A percentile compares a stretch with the other conserved stretches of the same genome.
These are phyloP conservation scores for Argya squamiceps DNA, from an alignment of 2,797 vertebrate species.

Conservation along the genomic window DNA sequence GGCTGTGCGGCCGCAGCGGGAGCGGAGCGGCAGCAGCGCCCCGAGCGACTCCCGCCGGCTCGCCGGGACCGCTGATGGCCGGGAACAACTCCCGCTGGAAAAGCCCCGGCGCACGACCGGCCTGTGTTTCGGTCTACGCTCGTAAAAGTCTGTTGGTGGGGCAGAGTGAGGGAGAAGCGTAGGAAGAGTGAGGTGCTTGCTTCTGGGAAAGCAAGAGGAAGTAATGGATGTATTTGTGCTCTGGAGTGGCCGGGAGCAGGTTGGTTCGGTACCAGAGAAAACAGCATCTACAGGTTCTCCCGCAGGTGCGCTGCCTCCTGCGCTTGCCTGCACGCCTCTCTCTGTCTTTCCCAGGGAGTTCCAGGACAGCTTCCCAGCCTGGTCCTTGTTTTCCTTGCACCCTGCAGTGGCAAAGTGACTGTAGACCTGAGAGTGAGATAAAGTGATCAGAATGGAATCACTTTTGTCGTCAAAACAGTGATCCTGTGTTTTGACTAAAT, in stretches of 20 bases:
- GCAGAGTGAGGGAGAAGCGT: background rate
- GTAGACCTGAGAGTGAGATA: background rate
- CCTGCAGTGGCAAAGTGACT: background rate
- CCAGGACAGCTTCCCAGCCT: background rate
- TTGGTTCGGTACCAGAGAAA: background rate
- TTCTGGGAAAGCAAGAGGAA: background rate
- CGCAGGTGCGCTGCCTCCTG: background rate
- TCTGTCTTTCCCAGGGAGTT: background rate
- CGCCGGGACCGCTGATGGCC: rapidly evolving
- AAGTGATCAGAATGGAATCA: background rate
- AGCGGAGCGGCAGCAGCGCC: background rate
- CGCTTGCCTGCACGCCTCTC: background rate
- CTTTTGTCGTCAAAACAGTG: background rate
- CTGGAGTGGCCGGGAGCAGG: background rate
- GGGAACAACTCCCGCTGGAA: rapidly evolving
- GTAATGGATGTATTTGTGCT: background rate
- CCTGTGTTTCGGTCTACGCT: rapidly evolving
- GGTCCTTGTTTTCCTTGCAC: background rate
- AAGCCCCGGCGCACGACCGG: rapidly evolving
- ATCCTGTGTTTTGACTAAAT: background rate
- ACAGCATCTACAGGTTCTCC: background rate
- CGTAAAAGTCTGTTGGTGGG: background rate
- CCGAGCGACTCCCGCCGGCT: background rate
- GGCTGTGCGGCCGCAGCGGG: background rate
- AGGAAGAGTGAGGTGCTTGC: background rate